phyloP scores from a whole-genome alignment of 2,113 vertebrate species.

The Podiceps cristatus region DNA sequence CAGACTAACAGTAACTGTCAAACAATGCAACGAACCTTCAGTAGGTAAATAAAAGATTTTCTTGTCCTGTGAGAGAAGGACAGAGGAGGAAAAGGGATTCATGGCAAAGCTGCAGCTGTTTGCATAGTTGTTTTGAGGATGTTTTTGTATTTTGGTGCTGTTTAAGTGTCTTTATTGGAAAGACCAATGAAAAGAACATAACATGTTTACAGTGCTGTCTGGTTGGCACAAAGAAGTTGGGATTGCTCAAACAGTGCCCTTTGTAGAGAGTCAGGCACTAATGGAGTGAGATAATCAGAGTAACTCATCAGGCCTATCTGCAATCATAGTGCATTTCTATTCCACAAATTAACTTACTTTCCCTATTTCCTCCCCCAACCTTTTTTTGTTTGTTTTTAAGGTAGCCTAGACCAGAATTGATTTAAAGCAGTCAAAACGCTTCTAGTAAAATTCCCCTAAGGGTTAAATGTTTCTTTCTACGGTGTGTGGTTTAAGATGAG shows the following conservation, averaged over 20 bases:
- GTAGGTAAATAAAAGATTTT: neutral
- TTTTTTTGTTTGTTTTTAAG: neutral
- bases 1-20: neutral
- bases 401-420: neutral
- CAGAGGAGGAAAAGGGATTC: neutral
- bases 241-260: slow-evolving; percentile 31
- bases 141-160: neutral
- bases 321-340: neutral
- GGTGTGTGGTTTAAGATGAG: neutral
- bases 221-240: neutral
- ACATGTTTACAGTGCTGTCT: neutral
- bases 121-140: neutral
- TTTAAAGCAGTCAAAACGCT: neutral
- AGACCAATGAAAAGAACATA: neutral
- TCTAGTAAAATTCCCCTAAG: neutral
- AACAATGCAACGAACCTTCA: neutral
- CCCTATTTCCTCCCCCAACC: fast-evolving
- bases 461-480: neutral
- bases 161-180: neutral
- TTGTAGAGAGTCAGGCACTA: neutral
- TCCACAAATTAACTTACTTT: neutral
- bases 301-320: neutral
- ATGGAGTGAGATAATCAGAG: neutral
- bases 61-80: neutral
- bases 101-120: neutral